These are phyloP conservation scores for Acrobasis consociella DNA, from an alignment of 2,888 invertebrate genomes.

Conservation along the genomic window DNA sequence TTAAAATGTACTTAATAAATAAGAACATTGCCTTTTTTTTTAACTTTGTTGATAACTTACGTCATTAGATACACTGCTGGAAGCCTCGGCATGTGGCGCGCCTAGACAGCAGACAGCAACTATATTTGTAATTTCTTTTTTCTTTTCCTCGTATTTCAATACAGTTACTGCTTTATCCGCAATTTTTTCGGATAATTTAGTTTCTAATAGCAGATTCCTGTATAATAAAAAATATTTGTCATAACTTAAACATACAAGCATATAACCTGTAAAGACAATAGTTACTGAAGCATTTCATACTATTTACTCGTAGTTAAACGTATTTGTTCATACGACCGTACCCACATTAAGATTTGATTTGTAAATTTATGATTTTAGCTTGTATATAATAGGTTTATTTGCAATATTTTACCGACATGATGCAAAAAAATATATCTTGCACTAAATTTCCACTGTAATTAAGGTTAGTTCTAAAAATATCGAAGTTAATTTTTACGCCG, in stretches of 20 bases:
- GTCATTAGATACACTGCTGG: background rate
- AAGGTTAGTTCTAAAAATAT: too few relatives aligned
- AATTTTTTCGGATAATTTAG: background rate
- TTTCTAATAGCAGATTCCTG: constrained; percentile 2
- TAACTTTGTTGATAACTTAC: background rate
- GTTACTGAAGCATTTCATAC: background rate
- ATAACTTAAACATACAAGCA: background rate
- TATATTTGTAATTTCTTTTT: background rate
- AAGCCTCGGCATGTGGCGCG: background rate
- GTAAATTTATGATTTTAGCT: background rate
- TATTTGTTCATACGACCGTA: background rate
- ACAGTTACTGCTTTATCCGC: background rate
- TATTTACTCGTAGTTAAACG: background rate
- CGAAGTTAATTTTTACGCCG: too few relatives aligned
- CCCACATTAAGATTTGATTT: background rate
- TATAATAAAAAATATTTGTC: background rate
- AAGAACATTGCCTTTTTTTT: too few relatives aligned
- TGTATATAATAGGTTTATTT: background rate
- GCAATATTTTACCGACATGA: background rate
- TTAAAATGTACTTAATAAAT: too few relatives aligned
- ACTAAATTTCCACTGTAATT: background rate
- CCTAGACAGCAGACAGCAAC: background rate
- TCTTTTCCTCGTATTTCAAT: constrained; percentile 1
- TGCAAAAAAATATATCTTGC: background rate
- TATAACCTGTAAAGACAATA: background rate